These are phyloP conservation scores for Hydraecia micacea DNA, from an alignment of 2,888 invertebrate genomes.

Conservation along the genomic window DNA sequence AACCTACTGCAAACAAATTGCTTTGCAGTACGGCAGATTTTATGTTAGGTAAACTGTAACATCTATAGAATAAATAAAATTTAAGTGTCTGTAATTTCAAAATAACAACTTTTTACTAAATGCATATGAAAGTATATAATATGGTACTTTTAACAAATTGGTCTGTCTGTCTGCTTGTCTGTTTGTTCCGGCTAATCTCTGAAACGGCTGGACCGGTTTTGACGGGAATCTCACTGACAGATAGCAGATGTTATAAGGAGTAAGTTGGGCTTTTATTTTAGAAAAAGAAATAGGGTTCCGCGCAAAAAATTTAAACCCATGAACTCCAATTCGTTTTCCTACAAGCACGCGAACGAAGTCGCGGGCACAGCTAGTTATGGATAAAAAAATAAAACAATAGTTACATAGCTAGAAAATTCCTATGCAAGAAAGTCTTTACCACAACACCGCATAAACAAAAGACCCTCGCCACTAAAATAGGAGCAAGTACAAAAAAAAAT, in stretches of 20 bases:
- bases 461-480: slow-evolving; percentile 75
- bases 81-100: not conserved
- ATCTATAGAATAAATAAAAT: no score
- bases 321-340: not conserved
- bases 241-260: not conserved
- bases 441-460: slow-evolving; percentile 67
- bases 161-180: not conserved
- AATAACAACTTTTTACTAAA: not conserved
- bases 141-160: not conserved
- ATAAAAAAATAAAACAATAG: not conserved
- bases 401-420: not conserved
- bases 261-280: not conserved
- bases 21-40: not conserved
- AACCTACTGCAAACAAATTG: not conserved
- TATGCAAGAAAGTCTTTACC: slow-evolving; percentile 46
- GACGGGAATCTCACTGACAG: not conserved
- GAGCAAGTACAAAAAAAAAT: slow-evolving; percentile 77
- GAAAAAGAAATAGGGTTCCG: not conserved
- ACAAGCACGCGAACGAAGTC: not conserved
- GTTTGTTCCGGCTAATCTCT: not conserved
- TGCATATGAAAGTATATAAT: not conserved
- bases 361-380: not conserved
- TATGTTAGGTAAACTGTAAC: not conserved
- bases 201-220: not conserved
- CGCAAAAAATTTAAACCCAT: not conserved